Base-by-base conservation (phyloP, 1,140 invertebrate species). In the Ephestia elutella region DNA sequence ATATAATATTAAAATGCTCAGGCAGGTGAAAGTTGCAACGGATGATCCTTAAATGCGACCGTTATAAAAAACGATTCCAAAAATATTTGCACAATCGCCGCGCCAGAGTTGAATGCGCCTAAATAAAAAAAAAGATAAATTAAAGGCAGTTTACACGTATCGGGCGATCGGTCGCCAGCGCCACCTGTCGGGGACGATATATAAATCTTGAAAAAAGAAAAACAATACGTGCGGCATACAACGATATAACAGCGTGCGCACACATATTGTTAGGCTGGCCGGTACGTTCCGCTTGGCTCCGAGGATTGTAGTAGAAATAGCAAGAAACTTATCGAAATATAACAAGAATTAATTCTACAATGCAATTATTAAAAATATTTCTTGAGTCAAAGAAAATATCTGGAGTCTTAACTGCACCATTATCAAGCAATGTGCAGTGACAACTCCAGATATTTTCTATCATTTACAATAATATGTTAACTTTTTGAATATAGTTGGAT, bases 181-280 rank as follows among this genome's bases (percentile, higher is more conserved):
- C 75, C 80, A 81, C 75, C 78, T 81, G 80, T 74, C 80, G 70
- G 19, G 70, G 68, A 75, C 66, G 64, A 72, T 73, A 71, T 75
- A 80, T 78, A 79, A 79, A 80, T 75, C 63, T 65, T 57, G 51
- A 60, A 63, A 70, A 76, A 62, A 71, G 66, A 53, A 63, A 56
- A 63, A 59, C 54, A 60, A 60, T 20, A 25, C 69, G 57, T 20
- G 49, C 15, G 21, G 49, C 20, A 8, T 8, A 50, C 49, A 20
- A 20, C 49, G 17, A 32, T 32, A 32, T 7, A 11, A 50, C 18
- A 50, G 17, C 49, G n/a, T 5, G 44, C n/a, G 44, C 5, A n/a
- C 44, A 49, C 48, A 15, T 28, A 28, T 28, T 28, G 25, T 28
- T 28, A 28, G 25, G 8, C 3, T 28, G 25, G n/a, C n/a, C n/a